A percentile compares a stretch with the other conserved stretches of the same genome.
Evolutionary conservation across 2,888 invertebrate species (phyloP).

Genomic region (Thymelicus sylvestris): DNA sequence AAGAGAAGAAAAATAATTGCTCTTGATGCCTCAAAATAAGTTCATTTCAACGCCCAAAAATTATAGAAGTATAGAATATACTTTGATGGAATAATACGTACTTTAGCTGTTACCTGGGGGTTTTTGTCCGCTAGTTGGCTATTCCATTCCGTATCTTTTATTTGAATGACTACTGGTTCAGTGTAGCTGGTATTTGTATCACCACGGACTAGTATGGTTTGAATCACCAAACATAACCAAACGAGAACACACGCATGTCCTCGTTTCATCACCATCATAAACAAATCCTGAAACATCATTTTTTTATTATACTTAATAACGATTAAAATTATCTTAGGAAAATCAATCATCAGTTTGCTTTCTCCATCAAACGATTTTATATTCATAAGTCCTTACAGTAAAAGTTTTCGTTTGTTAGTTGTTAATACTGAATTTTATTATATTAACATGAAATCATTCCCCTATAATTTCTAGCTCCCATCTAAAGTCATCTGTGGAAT

Average conservation of each 20-base stretch:
- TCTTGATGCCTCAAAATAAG: no score
- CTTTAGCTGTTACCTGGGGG: constrained; percentile 34
- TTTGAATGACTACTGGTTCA: constrained; percentile 38
- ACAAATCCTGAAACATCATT: constrained; percentile 9
- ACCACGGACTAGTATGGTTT: background rate
- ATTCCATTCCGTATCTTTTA: constrained; percentile 34
- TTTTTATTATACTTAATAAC: no score
- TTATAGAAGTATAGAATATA: background rate
- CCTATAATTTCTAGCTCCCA: no score
- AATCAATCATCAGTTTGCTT: no score
- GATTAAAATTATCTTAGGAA: no score
- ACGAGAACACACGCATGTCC: background rate
- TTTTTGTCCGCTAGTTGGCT: constrained; percentile 32
- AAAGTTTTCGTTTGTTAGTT: no score
- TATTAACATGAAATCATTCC: no score
- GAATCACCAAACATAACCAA: background rate
- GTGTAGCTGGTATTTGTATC: constrained; percentile 9
- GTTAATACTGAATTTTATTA: no score
- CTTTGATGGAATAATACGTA: constrained; percentile 5
- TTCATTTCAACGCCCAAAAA: constrained; percentile 11
- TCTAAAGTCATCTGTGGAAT: no score
- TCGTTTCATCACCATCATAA: background rate
- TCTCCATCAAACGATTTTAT: no score
- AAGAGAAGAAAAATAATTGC: no score
- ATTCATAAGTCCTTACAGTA: background rate